phyloP scores from a whole-genome alignment of 2,888 invertebrate species.

The Mesorhabditis spiculigera region DNA sequence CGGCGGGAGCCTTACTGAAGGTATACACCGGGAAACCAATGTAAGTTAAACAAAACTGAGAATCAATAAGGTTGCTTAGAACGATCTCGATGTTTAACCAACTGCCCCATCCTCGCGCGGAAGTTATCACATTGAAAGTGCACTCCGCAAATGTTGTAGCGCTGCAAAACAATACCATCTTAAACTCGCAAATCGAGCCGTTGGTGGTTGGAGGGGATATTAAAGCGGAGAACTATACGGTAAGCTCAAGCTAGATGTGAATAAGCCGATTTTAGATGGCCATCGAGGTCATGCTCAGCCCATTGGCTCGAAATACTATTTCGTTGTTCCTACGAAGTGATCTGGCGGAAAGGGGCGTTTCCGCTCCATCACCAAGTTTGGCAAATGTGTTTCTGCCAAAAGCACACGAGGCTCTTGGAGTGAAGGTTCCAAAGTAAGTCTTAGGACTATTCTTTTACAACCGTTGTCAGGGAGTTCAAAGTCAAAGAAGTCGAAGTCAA shows the following conservation, averaged over 20 bases:
- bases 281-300: background rate
- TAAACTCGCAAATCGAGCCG: conserved; percentile 38
- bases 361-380: too few relatives aligned
- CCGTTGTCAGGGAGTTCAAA: too few relatives aligned
- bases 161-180: conserved; percentile 11
- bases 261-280: background rate
- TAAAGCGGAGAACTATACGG: conserved; percentile 16
- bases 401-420: too few relatives aligned
- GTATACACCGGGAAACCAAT: background rate
- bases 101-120: conserved; percentile 9
- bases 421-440: too few relatives aligned
- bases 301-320: background rate
- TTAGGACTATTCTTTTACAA: too few relatives aligned
- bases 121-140: conserved; percentile 8
- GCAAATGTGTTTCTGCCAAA: too few relatives aligned
- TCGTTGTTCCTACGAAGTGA: background rate
- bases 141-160: background rate
- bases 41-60: background rate
- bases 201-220: conserved; percentile 21
- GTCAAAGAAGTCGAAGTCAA: too few relatives aligned
- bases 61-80: conserved; percentile 10
- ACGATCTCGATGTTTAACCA: conserved; percentile 11
- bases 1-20: background rate
- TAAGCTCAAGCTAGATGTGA: background rate
- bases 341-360: too few relatives aligned